A percentile compares a stretch with the other conserved stretches of the same genome.
Evolutionary conservation across 1,140 invertebrate species (phyloP).

Genomic region (Drosophila nasuta): DNA sequence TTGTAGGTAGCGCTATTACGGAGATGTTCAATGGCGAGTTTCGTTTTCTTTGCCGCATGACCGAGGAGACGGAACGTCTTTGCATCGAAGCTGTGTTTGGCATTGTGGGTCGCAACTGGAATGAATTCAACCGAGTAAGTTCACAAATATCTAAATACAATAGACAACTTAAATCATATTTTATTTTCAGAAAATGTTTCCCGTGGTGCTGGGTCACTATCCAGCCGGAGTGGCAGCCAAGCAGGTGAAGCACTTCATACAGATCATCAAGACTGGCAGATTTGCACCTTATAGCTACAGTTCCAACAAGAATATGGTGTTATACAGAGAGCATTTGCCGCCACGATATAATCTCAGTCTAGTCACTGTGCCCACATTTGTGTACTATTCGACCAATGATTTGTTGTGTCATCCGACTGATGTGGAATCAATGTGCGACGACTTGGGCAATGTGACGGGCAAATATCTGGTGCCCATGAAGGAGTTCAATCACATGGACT

Average conservation of each 20-base stretch:
- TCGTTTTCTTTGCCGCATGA: slow-evolving; percentile 81
- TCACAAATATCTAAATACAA: neutral
- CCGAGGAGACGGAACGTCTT: slow-evolving; percentile 76
- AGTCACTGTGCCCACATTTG: slow-evolving; percentile 88
- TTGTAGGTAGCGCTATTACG: slow-evolving; percentile 77
- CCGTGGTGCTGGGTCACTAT: slow-evolving; percentile 90
- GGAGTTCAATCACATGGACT: slow-evolving; percentile 89
- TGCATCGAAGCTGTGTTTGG: slow-evolving; percentile 82
- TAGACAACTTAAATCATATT: neutral
- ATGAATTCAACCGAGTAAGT: slow-evolving; percentile 77
- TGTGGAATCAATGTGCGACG: slow-evolving; percentile 86
- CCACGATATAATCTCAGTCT: slow-evolving; percentile 87
- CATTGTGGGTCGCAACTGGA: slow-evolving; percentile 81
- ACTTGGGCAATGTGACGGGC: slow-evolving; percentile 86
- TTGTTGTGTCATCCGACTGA: slow-evolving; percentile 87
- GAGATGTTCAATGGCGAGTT: slow-evolving; percentile 84
- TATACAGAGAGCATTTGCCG: slow-evolving; percentile 85
- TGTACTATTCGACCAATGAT: slow-evolving; percentile 88
- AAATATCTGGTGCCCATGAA: slow-evolving; percentile 86
- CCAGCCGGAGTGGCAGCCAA: slow-evolving; percentile 85
- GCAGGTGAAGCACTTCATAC: slow-evolving; percentile 83
- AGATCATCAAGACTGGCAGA: slow-evolving; percentile 74
- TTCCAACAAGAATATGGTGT: slow-evolving; percentile 84
- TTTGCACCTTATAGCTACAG: slow-evolving; percentile 83
- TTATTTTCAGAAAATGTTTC: slow-evolving; percentile 86